Percentiles rank a stretch among this genome's conserved stretches.
Evolutionary conservation across 2,888 invertebrate species (phyloP).

Genomic region (Eulithis testata): DNA sequence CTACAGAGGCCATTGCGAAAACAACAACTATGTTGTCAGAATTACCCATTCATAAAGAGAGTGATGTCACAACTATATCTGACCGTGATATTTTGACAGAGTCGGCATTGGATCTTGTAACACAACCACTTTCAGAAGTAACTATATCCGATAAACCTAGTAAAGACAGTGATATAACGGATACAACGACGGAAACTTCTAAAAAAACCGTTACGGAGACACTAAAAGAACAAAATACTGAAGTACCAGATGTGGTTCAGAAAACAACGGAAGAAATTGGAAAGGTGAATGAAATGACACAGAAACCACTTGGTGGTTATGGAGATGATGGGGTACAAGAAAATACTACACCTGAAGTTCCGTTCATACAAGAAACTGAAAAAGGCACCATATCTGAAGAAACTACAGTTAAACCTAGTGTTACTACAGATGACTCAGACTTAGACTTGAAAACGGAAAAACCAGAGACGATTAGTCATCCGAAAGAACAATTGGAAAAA

Average conservation of each 20-base stretch:
- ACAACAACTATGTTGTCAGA: constrained; percentile 9
- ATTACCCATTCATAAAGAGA: constrained; percentile 5
- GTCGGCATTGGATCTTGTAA: constrained; percentile 15
- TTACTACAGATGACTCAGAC: constrained; percentile 5
- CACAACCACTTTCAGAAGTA: constrained; percentile 4
- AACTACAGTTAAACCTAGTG: constrained; percentile 28
- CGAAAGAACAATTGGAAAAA: constrained; percentile 8
- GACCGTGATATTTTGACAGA: constrained; percentile 23
- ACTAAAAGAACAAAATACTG: constrained; percentile 13
- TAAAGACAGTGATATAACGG: constrained; percentile 1
- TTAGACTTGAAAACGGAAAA: constrained; percentile 25
- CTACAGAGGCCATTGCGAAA: constrained; percentile 11
- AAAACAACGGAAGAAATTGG: constrained; percentile 6
- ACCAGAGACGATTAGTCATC: constrained; percentile 18
- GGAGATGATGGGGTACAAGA: constrained; percentile 18
- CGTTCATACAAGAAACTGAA: constrained; percentile 15
- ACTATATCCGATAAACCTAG: constrained; percentile 12
- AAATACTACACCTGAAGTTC: constrained; percentile 16
- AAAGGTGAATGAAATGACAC: constrained; percentile 21
- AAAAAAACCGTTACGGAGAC: constrained; percentile 5
- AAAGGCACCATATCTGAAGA: constrained; percentile 21
- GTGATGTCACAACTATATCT: constrained; percentile 6
- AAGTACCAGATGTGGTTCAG: constrained; percentile 3
- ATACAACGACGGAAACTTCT: constrained; percentile 7
- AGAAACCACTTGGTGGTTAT: constrained; percentile 12